Evolutionary conservation across 2,113 vertebrate species (phyloP).

Genomic region (Lanius ludovicianus): DNA sequence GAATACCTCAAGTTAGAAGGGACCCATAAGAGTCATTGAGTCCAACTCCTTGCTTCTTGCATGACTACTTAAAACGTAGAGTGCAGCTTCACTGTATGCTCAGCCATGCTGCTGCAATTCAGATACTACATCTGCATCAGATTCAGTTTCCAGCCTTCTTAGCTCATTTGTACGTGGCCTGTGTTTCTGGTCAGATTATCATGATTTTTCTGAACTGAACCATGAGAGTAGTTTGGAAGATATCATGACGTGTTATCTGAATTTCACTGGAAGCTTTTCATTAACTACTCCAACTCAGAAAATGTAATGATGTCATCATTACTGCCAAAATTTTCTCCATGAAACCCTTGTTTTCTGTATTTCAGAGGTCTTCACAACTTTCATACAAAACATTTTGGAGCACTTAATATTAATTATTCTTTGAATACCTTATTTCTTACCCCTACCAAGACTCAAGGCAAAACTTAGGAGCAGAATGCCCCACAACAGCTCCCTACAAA

Average conservation of each 20-base stretch:
- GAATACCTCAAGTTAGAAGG: not conserved
- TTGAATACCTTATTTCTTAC: not conserved
- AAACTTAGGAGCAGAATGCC: not conserved
- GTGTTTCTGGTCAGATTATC: not conserved
- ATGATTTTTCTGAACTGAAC: not conserved
- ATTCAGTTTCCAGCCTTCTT: not conserved
- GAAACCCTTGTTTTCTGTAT: not conserved
- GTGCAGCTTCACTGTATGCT: not conserved
- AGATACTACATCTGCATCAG: not conserved
- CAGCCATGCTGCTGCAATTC: not conserved
- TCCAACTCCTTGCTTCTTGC: rapidly evolving
- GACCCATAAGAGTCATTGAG: not conserved
- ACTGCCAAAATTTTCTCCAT: not conserved
- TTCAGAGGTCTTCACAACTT: not conserved
- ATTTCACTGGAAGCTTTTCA: not conserved
- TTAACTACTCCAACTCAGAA: not conserved
- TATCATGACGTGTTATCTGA: not conserved
- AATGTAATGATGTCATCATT: not conserved
- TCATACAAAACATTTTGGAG: not conserved
- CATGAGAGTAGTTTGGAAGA: not conserved
- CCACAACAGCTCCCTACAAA: not conserved
- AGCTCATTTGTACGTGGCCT: not conserved
- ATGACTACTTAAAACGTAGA: not conserved
- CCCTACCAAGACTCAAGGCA: not conserved
- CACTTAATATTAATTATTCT: not conserved